Evolutionary conservation across 2,113 vertebrate species (phyloP).

Genomic region (Aegotheles bennettii): DNA sequence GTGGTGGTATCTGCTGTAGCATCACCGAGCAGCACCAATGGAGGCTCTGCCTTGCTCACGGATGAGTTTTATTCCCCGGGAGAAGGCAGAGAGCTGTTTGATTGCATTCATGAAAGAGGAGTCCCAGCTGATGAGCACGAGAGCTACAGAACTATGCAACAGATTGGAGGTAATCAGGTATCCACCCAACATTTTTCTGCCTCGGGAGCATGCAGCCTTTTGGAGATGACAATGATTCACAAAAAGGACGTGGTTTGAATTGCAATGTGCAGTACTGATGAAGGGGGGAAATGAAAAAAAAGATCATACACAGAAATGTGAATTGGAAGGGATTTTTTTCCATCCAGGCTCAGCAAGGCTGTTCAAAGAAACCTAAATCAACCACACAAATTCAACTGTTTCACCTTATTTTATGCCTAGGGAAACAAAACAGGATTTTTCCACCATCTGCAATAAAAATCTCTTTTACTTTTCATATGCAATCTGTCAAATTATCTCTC

Average conservation of each 20-base stretch:
- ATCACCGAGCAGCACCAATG: background rate
- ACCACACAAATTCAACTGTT: background rate
- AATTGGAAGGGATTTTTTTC: background rate
- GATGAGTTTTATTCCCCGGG: background rate
- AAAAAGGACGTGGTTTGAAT: background rate
- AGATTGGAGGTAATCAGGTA: background rate
- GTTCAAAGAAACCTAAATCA: background rate
- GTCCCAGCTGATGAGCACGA: background rate
- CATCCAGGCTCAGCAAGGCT: background rate
- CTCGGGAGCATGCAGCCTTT: background rate
- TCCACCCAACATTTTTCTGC: background rate
- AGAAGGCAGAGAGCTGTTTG: background rate
- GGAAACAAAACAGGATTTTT: background rate
- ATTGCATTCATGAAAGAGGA: background rate
- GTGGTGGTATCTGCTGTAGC: background rate
- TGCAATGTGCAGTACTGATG: background rate
- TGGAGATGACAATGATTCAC: background rate
- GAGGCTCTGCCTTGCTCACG: accelerated
- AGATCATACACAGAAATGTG: background rate
- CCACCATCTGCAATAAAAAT: background rate
- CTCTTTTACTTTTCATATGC: background rate
- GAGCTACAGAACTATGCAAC: background rate
- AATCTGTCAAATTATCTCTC: background rate
- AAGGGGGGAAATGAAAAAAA: background rate
- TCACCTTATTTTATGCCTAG: background rate